Evolutionary conservation across 2,113 vertebrate species (phyloP), one percentile per base, ranked within the genome.

Genomic region (Clarias magur): DNA sequence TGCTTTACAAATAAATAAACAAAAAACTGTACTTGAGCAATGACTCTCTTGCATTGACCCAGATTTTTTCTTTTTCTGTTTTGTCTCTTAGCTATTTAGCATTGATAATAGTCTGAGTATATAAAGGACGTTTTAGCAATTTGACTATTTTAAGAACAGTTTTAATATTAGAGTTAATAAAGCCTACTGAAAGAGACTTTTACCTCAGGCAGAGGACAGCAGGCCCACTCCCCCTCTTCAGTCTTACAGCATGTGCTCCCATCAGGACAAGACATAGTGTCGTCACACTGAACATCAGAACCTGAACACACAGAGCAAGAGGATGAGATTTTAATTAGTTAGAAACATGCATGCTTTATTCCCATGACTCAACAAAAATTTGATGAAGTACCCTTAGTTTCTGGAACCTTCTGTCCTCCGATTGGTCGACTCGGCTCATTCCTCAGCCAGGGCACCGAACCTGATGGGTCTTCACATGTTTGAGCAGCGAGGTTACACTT

Each of bases 281-380:
- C 70, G 5, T 92, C 12, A 68, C 94, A 94, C 2, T 48, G 83
- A 23, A 95, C 83, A 0, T 86, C 0, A 0, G 83, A 87, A 4
- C 10, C 92, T 94, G 84, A 83, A 96, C 62, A 95, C 93, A 3
- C 93, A 94, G 94, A 95, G 84, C 62, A 6, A 38, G 34, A 59
- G 53, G 68, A 25, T 11, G 30, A n/a, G n/a, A n/a, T n/a, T n/a
- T n/a, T n/a, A n/a, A n/a, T n/a, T n/a, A n/a, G n/a, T n/a, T n/a
- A n/a, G n/a, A n/a, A n/a, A n/a, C n/a, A n/a, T n/a, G n/a, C n/a
- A n/a, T n/a, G n/a, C n/a, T n/a, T n/a, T n/a, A n/a, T n/a, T n/a
- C n/a, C n/a, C n/a, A n/a, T n/a, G n/a, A n/a, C n/a, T n/a, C n/a
- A n/a, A n/a, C n/a, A n/a, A n/a, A n/a, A n/a, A n/a, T n/a, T 21